A percentile compares a stretch with the other conserved stretches of the same genome.
Evolutionary conservation across 2,888 invertebrate genomes (phyloP).

Genomic region (Andrena bucephala): DNA sequence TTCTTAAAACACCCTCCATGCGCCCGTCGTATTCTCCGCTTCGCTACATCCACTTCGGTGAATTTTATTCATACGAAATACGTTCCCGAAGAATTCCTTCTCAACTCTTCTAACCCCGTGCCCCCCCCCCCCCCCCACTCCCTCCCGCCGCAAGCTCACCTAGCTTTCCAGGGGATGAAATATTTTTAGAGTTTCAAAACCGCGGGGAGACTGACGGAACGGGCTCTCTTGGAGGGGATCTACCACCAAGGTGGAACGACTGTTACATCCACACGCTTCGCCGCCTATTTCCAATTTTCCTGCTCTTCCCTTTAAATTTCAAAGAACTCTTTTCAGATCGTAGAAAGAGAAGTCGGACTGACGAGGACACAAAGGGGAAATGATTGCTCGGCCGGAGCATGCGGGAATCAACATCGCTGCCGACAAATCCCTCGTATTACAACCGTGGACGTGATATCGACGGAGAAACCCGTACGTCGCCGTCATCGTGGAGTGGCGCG

Average conservation of each 20-base stretch:
- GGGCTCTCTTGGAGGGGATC: neutral
- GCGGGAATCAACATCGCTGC: neutral
- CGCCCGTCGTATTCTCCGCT: neutral
- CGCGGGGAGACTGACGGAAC: slow-evolving; percentile 6
- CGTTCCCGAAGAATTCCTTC: slow-evolving; percentile 20
- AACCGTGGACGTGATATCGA: slow-evolving; percentile 26
- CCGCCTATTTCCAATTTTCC: neutral
- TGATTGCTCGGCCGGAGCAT: neutral
- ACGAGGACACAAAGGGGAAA: neutral
- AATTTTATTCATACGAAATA: slow-evolving; percentile 26
- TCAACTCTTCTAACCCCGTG: slow-evolving; percentile 23
- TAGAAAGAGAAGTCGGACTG: neutral
- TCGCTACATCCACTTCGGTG: slow-evolving; percentile 19
- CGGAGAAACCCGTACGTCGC: slow-evolving; percentile 7
- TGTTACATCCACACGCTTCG: neutral
- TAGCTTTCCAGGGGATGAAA: slow-evolving; percentile 23
- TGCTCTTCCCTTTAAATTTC: neutral
- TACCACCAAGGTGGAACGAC: neutral
- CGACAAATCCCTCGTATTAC: slow-evolving; percentile 55
- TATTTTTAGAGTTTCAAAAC: slow-evolving; percentile 26
- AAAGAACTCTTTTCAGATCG: neutral
- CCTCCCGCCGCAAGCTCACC: slow-evolving; percentile 1
- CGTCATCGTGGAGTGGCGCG: slow-evolving; percentile 23
- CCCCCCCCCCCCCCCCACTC: neutral
- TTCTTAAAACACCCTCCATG: too few species aligned